Evolutionary conservation across 2,113 vertebrate genomes (phyloP).

Genomic region (Lichenostomus cassidix): DNA sequence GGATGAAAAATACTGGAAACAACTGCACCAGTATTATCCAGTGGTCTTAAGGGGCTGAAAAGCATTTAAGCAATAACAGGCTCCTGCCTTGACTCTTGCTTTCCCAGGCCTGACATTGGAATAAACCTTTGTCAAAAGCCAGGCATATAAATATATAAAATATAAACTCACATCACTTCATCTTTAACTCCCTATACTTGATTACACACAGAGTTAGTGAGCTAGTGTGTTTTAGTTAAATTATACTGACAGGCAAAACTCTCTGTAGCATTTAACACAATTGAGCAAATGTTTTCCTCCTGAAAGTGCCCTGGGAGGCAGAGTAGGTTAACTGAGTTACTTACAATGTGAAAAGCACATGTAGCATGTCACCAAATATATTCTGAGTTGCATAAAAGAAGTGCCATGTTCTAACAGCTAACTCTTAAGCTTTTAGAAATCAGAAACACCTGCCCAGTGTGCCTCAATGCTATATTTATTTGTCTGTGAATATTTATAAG

Average conservation of each 20-base stretch:
- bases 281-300: slow-evolving; percentile 35
- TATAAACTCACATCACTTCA: background rate
- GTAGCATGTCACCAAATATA: slow-evolving; percentile 32
- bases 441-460: slow-evolving; percentile 40
- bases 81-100: background rate
- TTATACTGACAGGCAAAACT: slow-evolving; percentile 19
- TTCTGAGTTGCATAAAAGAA: slow-evolving; percentile 28
- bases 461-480: slow-evolving; percentile 54
- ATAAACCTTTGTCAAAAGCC: background rate
- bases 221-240: background rate
- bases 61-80: background rate
- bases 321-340: slow-evolving; percentile 23
- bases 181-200: slow-evolving; percentile 9
- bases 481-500: slow-evolving; percentile 62
- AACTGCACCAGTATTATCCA: background rate
- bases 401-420: slow-evolving; percentile 25
- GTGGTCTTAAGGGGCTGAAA: background rate
- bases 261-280: slow-evolving; percentile 44
- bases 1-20: background rate
- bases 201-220: background rate
- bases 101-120: accelerated
- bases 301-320: slow-evolving; percentile 11
- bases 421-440: slow-evolving; percentile 36
- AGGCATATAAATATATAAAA: background rate
- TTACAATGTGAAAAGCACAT: slow-evolving; percentile 34